Base-by-base conservation (phyloP, 2,888 invertebrate genomes). In the Ochropacha duplaris region DNA sequence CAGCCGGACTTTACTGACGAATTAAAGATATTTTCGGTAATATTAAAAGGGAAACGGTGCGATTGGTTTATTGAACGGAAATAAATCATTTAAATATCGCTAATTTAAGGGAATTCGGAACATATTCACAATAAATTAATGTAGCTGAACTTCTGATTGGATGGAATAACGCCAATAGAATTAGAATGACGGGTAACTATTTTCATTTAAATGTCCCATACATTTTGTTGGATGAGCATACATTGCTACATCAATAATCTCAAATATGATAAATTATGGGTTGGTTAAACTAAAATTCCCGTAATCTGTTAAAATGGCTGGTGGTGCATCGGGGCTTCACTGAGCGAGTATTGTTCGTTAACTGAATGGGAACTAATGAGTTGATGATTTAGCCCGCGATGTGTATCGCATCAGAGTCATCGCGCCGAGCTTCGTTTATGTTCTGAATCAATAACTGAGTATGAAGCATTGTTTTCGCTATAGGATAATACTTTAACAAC, bases 311-410 rank as follows among this genome's bases (percentile, higher is more conserved):
- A 73, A 69, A 78, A 80, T 74, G 66, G 68, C 73, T 72, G 72
- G 68, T 72, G 72, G 68, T 70, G 71, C 72, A 66, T 71, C 71
- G 68, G 68, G 64, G 72, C 79, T 76, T 86, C 84, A 86, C 73
- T 79, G 80, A 74, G 76, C 79, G 80, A 74, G 76, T 76, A 81
- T 80, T 82, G 83, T 87, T 81, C 81, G 84, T 79, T 81, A 81
- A 83, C 84, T 86, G 85, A 87, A 88, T 86, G 78, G 83, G 76
- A 81, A 87, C 84, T 87, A 90, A 90, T 88, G 87, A 88, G 86
- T 83, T 75, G 82, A 81, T 86, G 83, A 88, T 88, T 86, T 84
- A 84, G 83, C 76, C 74, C 73, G 76, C 78, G 79, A 76, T 82
- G 81, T 81, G 78, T 79, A 79, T 82, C 76, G 72, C 74, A 79